Percentiles rank a stretch among this genome's conserved stretches.
Conservation (phyloP, 2,888 invertebrate species). For the Orchestes rusci region DNA sequence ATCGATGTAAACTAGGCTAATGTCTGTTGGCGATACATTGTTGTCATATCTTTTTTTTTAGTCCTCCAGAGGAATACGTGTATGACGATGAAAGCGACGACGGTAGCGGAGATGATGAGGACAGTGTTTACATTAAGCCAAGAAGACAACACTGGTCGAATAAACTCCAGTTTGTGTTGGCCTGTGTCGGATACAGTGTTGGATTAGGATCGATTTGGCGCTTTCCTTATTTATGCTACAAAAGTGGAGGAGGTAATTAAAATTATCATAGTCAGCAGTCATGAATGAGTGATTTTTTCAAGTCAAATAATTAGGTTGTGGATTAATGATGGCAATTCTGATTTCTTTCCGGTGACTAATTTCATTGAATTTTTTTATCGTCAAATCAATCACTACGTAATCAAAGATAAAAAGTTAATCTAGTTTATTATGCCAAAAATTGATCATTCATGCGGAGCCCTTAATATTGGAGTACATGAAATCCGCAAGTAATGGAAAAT, state of each 20-base stretch:
- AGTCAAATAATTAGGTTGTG: too few species aligned
- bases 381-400: neutral
- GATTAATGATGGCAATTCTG: too few species aligned
- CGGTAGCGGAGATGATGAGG: conserved; percentile 63
- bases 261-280: conserved; percentile 8
- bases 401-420: neutral
- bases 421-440: too few species aligned
- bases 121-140: conserved; percentile 63
- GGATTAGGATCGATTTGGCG: conserved; percentile 88
- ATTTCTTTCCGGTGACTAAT: too few species aligned
- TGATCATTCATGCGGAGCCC: too few species aligned
- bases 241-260: conserved; percentile 83
- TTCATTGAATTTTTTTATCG: too few species aligned
- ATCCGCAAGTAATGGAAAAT: too few species aligned
- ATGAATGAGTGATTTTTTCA: too few species aligned
- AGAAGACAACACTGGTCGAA: conserved; percentile 80
- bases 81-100: conserved; percentile 70
- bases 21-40: too few species aligned
- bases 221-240: conserved; percentile 87
- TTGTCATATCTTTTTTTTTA: conserved; percentile 44
- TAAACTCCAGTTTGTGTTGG: conserved; percentile 82
- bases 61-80: conserved; percentile 67
- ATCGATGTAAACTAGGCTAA: too few species aligned
- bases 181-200: conserved; percentile 83
- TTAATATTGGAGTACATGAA: too few species aligned